Evolutionary conservation across 2,888 invertebrate genomes (phyloP).

Genomic region (Stratiomys singularior): DNA sequence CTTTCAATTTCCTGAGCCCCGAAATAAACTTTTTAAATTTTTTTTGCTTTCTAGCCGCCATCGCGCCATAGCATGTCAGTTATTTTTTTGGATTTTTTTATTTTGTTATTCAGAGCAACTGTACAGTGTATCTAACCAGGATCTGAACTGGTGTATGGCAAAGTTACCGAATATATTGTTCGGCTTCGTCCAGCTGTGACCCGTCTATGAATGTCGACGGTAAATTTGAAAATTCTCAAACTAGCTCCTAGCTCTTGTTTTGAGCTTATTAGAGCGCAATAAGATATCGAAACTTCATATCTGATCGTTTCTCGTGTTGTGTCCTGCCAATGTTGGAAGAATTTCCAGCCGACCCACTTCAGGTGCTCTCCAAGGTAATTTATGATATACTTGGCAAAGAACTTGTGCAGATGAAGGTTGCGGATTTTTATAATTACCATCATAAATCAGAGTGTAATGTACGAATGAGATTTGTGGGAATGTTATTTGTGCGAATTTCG

Average conservation of each 20-base stretch:
- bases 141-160: not conserved
- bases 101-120: too few relatives aligned
- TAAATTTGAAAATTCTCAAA: not conserved
- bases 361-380: not conserved
- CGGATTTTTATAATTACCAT: constrained; percentile 19
- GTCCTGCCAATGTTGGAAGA: not conserved
- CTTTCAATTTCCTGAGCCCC: not conserved
- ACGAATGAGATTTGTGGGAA: constrained; percentile 19
- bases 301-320: not conserved
- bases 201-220: not conserved
- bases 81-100: too few relatives aligned
- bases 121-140: not conserved
- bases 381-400: constrained; percentile 1
- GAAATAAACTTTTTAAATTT: constrained; percentile 17
- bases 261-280: constrained; percentile 12
- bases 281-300: not conserved
- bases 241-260: constrained; percentile 9
- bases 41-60: not conserved
- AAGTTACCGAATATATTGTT: not conserved
- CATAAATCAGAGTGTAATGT: constrained; percentile 18
- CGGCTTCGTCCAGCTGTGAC: not conserved
- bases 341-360: not conserved
- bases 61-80: not conserved
- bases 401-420: not conserved
- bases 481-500: not conserved